phyloP scores from a whole-genome alignment of 2,797 vertebrate species.

The Siniperca obscura region DNA sequence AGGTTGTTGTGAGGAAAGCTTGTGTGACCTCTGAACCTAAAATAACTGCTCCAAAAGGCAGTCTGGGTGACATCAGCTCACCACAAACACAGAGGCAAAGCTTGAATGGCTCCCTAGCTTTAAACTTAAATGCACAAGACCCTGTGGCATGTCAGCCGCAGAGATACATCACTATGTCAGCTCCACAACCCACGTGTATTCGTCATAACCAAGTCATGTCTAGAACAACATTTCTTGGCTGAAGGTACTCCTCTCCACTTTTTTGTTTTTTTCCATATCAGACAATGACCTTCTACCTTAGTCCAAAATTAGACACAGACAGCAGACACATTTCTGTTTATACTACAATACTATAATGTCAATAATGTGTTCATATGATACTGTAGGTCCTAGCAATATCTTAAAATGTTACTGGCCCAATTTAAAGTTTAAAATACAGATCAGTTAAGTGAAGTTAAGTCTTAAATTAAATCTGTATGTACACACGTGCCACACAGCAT shows the following conservation, averaged over 20 bases:
- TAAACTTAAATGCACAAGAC: background rate
- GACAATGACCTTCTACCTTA: background rate
- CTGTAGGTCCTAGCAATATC: background rate
- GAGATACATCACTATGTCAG: background rate
- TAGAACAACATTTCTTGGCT: background rate
- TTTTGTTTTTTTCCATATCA: background rate
- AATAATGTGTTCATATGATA: background rate
- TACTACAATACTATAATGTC: background rate
- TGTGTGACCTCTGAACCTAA: background rate
- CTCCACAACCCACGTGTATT: background rate
- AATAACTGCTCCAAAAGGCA: background rate
- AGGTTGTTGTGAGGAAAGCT: background rate
- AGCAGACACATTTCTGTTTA: background rate
- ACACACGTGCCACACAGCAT: no score
- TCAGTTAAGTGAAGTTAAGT: background rate
- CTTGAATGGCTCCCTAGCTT: background rate
- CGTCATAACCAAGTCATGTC: background rate
- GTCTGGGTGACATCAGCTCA: background rate
- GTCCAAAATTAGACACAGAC: no score
- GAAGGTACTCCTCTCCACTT: background rate
- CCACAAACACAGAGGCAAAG: background rate
- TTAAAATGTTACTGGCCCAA: background rate
- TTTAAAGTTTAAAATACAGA: background rate
- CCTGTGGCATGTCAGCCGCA: background rate
- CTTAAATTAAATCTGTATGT: background rate